Evolutionary conservation across 2,888 invertebrate species (phyloP), one percentile per base, ranked within the genome.

Genomic region (Volucella zonaria): DNA sequence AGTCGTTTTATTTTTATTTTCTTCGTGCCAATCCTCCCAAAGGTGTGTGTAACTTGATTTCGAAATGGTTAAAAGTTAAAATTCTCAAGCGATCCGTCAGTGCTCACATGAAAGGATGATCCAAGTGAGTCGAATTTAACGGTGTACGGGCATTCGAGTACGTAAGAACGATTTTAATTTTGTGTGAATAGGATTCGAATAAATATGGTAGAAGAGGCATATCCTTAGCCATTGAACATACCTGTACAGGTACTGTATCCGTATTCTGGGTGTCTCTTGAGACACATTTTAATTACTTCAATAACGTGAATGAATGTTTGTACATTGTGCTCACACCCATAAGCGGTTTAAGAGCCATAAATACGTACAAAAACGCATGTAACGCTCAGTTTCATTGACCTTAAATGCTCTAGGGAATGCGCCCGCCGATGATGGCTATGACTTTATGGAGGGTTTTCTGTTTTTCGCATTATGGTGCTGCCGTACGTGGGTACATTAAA

Each of bases 261-360:
- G 64, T 43, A 56, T 64, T 38, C 15, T 66, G 52, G 61, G 67
- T 40, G 52, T 80, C 58, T 52, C 79, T 80, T 62, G 59, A 80
- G 79, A 74, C 79, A 74, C 38, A 66, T 80, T 59, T 66, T 74
- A 74, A 61, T 74, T 42, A 67, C 49, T 51, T 74, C 73, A 54
- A 59, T 59, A n/a, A 52, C 3, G 15, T 40, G 40, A 14, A 12
- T 45, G 23, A 11, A 10, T 47, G 14, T 18, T 15, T 40, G 14
- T 38, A 12, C 12, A 14, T 52, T 31, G 15, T 18, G 52, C 31
- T 43, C 42, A 6, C 15, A 8, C 18, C 18, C 18, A 6, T 6
- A 0, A 1, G 31, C 31, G 31, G 6, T 31, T 6, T 31, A 31
- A 31, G 31, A 31, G 31, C 31, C 6, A 0, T 3, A 31, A 31